Base-by-base conservation (phyloP, 2,113 vertebrate species). In the Rafetus swinhoei region DNA sequence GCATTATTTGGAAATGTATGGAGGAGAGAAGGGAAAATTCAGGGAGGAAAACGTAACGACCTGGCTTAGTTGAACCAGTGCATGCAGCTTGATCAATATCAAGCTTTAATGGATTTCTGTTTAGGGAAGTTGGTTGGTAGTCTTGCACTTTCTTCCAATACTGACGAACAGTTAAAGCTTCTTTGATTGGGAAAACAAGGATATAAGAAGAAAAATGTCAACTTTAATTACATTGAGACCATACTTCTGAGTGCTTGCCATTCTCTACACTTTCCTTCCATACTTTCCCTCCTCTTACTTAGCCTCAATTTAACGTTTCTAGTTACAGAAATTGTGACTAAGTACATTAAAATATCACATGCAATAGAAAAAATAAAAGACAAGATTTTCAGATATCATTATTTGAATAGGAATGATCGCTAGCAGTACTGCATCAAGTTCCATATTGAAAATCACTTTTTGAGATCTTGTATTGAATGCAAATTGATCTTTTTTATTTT, bases 1-100 rank as follows among this genome's bases (percentile, higher is more conserved):
- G 53, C 9, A 54, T 94, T 82, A 91, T 86, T 94, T 95, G 81
- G 55, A 93, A 95, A 89, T 85, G 35, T 92, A 84, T 29, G 56
- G 79, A 25, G 0, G 2, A 69, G 53, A 93, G 79, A 91, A 91
- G 22, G 72, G 56, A 94, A 97, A 90, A 90, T 89, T 45, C 83
- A 92, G 82, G 95, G 25, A 90, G 14, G 19, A 19, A 95, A 90
- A 89, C 88, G 45, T 95, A 92, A 96, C 93, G 92, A 94, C 94
- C 84, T 95, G 96, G 87, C 90, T 96, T 90, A 93, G 95, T 97
- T 93, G 96, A 96, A 92, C 92, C 29, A 88, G 59, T 93, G 94
- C 94, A 96, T 92, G 45, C 95, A 96, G 95, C 95, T 95, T 95
- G 91, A 96, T 97, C 96, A 94, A 94, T 97, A 79, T 87, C 93